Evolutionary conservation across 1,140 invertebrate species (phyloP), one percentile per base, ranked within the genome.

Genomic region (Bombus superbus): DNA sequence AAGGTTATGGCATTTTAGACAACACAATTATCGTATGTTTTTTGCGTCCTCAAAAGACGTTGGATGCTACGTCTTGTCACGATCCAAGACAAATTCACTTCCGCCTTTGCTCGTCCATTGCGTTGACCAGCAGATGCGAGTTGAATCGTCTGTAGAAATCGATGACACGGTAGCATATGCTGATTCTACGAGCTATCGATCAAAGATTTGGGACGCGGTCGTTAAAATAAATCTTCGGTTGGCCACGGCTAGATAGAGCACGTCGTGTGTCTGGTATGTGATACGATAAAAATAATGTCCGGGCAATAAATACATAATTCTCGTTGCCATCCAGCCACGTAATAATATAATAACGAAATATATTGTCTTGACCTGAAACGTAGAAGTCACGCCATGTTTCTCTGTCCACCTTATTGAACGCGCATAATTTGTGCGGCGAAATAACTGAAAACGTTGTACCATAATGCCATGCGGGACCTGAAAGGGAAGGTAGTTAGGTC

Each of bases 291-390:
- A 88, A 84, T 91, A 92, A 91, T 89, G 88, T 85, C 86, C 80
- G n/a, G 42, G 76, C 92, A 90, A 93, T 92, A 94, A 93, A 93
- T 93, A 93, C 80, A 75, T 82, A 86, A 90, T 86, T 83, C 85
- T 90, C 84, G 86, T 88, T 87, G 80, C 68, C 76, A 75, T 80
- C 75, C 88, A 76, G 75, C 88, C 66, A 75, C 79, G 87, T 94
- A 93, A 94, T 93, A 94, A 94, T 93, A 94, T 93, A 94, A 94
- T 94, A 92, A 93, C 89, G 85, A 94, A 94, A 94, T 94, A 94
- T 94, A 94, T 94, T 90, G 93, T 94, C 88, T 81, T 94, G 94
- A 94, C 94, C 93, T 94, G 94, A 87, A 94, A 94, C 87, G 92
- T 91, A 91, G 69, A 91, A 94, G 94, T 94, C 94, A 94, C 94